phyloP scores from a whole-genome alignment of 1,140 invertebrate genomes.

The Stegodyphus dumicola region DNA sequence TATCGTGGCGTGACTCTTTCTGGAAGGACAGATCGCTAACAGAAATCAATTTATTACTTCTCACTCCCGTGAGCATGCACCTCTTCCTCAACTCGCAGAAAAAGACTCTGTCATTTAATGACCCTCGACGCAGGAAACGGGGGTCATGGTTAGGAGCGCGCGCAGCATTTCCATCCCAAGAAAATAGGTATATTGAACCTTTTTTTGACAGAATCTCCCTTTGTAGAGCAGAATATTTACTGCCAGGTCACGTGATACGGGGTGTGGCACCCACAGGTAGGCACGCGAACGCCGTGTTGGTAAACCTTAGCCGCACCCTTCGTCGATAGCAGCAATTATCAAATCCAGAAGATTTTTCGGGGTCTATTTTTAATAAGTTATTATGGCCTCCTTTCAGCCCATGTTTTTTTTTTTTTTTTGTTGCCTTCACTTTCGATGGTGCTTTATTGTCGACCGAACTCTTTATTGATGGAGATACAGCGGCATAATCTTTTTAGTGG shows the following conservation, averaged over 20 bases:
- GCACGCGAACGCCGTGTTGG: conserved; percentile 25
- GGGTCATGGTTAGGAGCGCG: too few relatives aligned
- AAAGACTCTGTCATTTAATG: conserved; percentile 7
- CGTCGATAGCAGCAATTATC: conserved; percentile 24
- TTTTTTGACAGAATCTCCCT: not conserved
- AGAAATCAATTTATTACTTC: not conserved
- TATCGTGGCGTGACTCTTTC: not conserved
- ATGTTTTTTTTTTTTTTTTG: not conserved
- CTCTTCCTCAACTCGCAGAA: conserved; percentile 15
- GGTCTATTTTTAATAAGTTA: conserved; percentile 8
- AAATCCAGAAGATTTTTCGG: conserved; percentile 26
- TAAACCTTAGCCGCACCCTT: conserved; percentile 16
- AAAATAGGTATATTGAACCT: conserved; percentile 11
- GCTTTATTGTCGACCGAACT: not conserved
- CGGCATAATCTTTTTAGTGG: not conserved
- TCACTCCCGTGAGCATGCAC: conserved; percentile 3
- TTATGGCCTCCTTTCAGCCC: not conserved
- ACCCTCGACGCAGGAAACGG: conserved; percentile 12
- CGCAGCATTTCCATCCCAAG: too few relatives aligned
- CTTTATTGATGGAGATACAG: not conserved
- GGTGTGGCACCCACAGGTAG: conserved; percentile 23
- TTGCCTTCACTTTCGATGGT: not conserved
- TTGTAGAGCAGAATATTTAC: conserved; percentile 29
- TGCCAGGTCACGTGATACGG: conserved; percentile 23
- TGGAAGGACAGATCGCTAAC: not conserved